Percentiles rank a stretch among this genome's conserved stretches.
These are phyloP conservation scores for Leucophenga varia DNA, from an alignment of 1,140 invertebrate species.

Conservation along the genomic window DNA sequence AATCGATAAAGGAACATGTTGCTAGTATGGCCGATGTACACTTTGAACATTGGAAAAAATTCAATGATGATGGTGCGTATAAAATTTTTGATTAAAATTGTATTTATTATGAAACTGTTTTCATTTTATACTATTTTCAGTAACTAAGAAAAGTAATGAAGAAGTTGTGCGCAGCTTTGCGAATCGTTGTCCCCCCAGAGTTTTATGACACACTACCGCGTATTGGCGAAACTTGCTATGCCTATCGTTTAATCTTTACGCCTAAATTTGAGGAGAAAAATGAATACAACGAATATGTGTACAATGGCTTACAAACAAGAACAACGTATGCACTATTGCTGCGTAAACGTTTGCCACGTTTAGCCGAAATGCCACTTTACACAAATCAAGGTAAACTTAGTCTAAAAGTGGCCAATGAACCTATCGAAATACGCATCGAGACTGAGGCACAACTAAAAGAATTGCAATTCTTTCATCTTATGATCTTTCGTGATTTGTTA, in stretches of 20 bases:
- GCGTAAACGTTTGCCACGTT: constrained; percentile 59
- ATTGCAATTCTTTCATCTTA: constrained; percentile 64
- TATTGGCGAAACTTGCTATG: constrained; percentile 32
- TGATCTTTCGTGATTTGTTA: constrained; percentile 69
- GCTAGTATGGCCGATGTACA: constrained; percentile 35
- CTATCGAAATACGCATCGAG: constrained; percentile 60
- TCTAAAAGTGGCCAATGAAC: constrained; percentile 60
- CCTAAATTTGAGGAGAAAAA: constrained; percentile 29
- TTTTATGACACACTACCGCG: constrained; percentile 30
- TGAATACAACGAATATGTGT: constrained; percentile 38
- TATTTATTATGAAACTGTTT: too few relatives aligned
- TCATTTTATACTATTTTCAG: too few relatives aligned
- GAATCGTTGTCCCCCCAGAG: constrained; percentile 25
- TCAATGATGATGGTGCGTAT: constrained; percentile 57
- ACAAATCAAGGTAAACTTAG: constrained; percentile 78
- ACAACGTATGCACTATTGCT: constrained; percentile 64
- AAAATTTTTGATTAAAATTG: too few relatives aligned
- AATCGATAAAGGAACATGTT: constrained; percentile 62
- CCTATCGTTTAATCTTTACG: constrained; percentile 31
- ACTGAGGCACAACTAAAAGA: constrained; percentile 57
- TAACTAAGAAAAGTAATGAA: too few relatives aligned
- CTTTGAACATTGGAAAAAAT: constrained; percentile 58
- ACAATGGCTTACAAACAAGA: constrained; percentile 40
- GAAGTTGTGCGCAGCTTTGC: too few relatives aligned
- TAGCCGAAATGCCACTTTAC: constrained; percentile 82